Evolutionary conservation across 2,113 vertebrate species (phyloP).

Genomic region (Eubucco bourcierii): DNA sequence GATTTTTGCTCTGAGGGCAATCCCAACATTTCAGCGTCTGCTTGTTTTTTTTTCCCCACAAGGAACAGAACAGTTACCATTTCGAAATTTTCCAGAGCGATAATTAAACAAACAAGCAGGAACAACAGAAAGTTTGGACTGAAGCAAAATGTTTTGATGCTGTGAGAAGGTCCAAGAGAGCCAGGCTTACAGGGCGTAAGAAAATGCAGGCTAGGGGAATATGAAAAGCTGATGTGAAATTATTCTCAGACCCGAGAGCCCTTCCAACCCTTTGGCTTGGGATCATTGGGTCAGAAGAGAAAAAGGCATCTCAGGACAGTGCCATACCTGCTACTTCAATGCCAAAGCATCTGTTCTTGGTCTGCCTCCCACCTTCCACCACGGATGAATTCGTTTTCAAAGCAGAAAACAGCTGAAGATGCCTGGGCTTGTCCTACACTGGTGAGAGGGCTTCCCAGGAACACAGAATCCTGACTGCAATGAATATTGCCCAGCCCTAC

Average conservation of each 20-base stretch:
- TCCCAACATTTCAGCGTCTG: background rate
- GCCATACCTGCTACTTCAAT: background rate
- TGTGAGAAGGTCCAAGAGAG: background rate
- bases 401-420: constrained; percentile 1
- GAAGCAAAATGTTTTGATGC: constrained; percentile 18
- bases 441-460: background rate
- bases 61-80: background rate
- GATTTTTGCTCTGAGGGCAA: background rate
- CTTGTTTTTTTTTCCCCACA: constrained; percentile 36
- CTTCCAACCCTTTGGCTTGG: background rate
- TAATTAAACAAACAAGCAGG: constrained; percentile 54
- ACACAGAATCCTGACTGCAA: background rate
- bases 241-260: background rate
- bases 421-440: background rate
- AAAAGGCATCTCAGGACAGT: constrained; percentile 32
- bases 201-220: background rate
- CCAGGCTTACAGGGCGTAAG: background rate
- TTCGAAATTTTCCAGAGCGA: constrained; percentile 30
- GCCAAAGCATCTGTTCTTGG: background rate
- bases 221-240: background rate
- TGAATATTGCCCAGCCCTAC: background rate
- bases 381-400: background rate
- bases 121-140: constrained; percentile 28
- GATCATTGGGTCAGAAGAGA: background rate
- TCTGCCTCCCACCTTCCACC: constrained; percentile 31